phyloP scores from a whole-genome alignment of 1,140 invertebrate genomes.

The Eurosta solidaginis region DNA sequence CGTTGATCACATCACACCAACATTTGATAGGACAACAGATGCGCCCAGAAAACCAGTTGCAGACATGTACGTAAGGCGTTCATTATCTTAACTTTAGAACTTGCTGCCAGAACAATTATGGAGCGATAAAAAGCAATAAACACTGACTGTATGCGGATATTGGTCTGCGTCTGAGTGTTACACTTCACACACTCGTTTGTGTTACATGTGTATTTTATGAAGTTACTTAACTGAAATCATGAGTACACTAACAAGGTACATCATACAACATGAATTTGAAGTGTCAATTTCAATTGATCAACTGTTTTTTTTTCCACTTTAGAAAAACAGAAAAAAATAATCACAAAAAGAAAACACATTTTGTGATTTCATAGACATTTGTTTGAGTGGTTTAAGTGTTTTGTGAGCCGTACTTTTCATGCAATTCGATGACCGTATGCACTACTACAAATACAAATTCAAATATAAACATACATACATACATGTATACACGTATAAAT shows the following conservation, averaged over 20 bases:
- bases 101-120: neutral
- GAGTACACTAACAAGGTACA: conserved; percentile 4
- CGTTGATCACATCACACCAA: neutral
- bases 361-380: neutral
- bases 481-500: too few species aligned
- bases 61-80: neutral
- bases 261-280: conserved; percentile 8
- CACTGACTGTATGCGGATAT: neutral
- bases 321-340: neutral
- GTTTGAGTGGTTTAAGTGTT: conserved; percentile 26
- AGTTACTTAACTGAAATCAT: neutral
- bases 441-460: neutral
- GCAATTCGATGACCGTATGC: conserved; percentile 3
- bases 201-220: neutral
- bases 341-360: neutral
- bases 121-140: neutral
- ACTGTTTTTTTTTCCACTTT: neutral
- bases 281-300: conserved; percentile 25
- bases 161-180: neutral
- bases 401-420: conserved; percentile 21
- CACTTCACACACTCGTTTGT: neutral
- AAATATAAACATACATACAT: neutral
- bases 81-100: neutral
- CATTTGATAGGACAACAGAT: neutral
- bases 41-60: neutral